Conservation (phyloP, 2,113 vertebrate genomes). For the Gnathonemus longibarbis region DNA sequence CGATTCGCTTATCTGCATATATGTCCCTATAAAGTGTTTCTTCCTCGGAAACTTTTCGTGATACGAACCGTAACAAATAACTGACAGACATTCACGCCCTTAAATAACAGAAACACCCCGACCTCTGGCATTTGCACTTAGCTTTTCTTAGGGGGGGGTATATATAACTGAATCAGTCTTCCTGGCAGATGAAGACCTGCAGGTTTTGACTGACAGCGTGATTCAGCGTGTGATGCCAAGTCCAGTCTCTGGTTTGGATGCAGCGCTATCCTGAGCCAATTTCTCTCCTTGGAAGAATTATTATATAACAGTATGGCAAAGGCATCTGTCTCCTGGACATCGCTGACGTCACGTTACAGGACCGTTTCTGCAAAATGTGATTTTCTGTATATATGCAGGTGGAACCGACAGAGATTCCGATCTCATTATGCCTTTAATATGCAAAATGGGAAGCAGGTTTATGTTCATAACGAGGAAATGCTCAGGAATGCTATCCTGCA, state of each 20-base stretch:
- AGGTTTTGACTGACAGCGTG: background rate
- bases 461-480: background rate
- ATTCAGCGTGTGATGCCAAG: background rate
- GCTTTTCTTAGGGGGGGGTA: background rate
- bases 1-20: background rate
- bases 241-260: conserved; percentile 5
- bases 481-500: background rate
- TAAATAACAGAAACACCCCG: background rate
- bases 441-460: background rate
- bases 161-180: background rate
- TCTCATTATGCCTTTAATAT: background rate
- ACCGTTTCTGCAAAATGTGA: background rate
- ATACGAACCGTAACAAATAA: background rate
- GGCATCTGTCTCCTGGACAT: conserved; percentile 44
- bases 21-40: background rate
- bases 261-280: conserved; percentile 42
- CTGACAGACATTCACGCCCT: background rate
- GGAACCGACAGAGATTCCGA: background rate
- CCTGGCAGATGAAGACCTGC: background rate
- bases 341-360: conserved; percentile 50
- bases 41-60: background rate
- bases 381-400: background rate
- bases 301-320: conserved; percentile 47
- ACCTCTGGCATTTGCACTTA: background rate
- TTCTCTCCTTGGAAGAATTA: conserved; percentile 40